These are phyloP conservation scores for Habroteleia sp. DNA, from an alignment of 2,888 invertebrate genomes.

Conservation along the genomic window DNA sequence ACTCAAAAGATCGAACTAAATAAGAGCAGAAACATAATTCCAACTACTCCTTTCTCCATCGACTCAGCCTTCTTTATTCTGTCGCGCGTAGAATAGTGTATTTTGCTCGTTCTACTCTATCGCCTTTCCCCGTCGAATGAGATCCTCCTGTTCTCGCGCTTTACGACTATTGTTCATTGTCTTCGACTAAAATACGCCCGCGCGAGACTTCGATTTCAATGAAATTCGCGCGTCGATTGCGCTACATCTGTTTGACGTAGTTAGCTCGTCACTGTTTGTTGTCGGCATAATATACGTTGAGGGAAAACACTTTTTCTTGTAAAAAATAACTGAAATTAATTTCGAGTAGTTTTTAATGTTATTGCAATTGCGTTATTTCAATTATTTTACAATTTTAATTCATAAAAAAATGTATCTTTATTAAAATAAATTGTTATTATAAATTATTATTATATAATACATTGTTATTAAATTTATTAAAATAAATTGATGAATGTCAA, in stretches of 20 bases:
- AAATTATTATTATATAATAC: no score
- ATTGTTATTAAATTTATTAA: no score
- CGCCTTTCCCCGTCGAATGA: constrained; percentile 46
- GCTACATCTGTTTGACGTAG: constrained; percentile 55
- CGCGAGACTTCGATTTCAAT: constrained; percentile 49
- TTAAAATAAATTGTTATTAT: no score
- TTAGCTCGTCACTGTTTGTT: constrained; percentile 25
- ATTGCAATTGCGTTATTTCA: no score
- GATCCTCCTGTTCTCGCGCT: constrained; percentile 49
- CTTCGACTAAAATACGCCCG: constrained; percentile 46
- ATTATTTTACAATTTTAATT: no score
- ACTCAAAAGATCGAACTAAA: constrained; percentile 25
- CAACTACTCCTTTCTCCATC: constrained; percentile 38
- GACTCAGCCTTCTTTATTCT: constrained; percentile 14
- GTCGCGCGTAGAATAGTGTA: neutral
- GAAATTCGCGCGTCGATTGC: constrained; percentile 58
- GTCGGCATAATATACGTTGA: no score
- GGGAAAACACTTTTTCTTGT: no score
- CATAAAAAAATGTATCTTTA: no score
- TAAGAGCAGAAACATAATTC: constrained; percentile 24
- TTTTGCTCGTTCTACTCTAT: constrained; percentile 17
- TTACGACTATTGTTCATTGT: constrained; percentile 61
- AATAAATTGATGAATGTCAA: no score
- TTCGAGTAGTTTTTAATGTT: no score
- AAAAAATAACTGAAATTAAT: no score